Percentiles rank a stretch among this genome's conserved stretches.
Conservation (phyloP, 1,140 invertebrate genomes). For the Nasonia giraulti region DNA sequence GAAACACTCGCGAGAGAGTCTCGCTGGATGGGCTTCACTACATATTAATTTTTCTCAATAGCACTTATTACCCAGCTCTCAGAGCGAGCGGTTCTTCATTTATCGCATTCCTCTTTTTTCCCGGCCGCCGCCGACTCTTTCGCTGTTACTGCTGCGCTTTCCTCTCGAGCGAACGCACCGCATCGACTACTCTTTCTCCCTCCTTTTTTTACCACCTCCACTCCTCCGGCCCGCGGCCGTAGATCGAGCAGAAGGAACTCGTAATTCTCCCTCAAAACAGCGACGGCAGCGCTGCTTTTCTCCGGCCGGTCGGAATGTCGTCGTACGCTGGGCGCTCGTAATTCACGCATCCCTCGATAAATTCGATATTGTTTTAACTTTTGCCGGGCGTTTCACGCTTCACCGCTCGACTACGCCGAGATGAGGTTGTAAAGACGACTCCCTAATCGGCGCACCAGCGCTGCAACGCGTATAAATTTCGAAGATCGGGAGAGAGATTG, state of each 20-base stretch:
- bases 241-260: slow-evolving; percentile 53
- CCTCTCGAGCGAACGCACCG: background rate
- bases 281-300: slow-evolving; percentile 13
- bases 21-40: background rate
- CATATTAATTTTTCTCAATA: slow-evolving; percentile 19
- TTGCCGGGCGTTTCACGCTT: slow-evolving; percentile 54
- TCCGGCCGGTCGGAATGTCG: slow-evolving; percentile 59
- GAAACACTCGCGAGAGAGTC: background rate
- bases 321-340: slow-evolving; percentile 58
- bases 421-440: slow-evolving; percentile 49
- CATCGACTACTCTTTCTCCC: background rate
- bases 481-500: slow-evolving; percentile 4
- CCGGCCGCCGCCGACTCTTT: background rate
- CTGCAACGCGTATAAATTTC: slow-evolving; percentile 31
- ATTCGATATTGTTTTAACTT: slow-evolving; percentile 64
- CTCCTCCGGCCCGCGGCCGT: slow-evolving; percentile 20
- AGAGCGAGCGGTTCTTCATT: background rate
- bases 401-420: slow-evolving; percentile 44
- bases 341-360: slow-evolving; percentile 60
- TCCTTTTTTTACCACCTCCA: slow-evolving; percentile 9
- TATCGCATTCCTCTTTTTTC: background rate
- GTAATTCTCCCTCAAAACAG: slow-evolving; percentile 33
- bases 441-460: background rate
- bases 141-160: background rate
- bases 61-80: slow-evolving; percentile 6